Evolutionary conservation across 2,888 invertebrate genomes (phyloP).

Genomic region (Macrosiphum euphorbiae): DNA sequence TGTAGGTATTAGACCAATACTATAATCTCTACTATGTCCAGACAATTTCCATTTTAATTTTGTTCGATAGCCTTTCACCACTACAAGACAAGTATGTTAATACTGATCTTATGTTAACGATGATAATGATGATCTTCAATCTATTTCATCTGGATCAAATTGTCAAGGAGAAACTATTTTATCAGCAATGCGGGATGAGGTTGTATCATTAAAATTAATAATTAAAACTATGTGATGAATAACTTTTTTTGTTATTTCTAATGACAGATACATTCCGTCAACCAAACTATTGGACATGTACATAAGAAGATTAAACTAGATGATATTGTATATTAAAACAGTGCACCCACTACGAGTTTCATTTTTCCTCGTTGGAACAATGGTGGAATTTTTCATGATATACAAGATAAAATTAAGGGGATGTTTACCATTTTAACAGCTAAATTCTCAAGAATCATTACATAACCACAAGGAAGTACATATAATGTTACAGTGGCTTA

Average conservation of each 20-base stretch:
- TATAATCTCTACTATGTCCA: constrained; percentile 75
- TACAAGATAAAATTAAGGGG: constrained; percentile 77
- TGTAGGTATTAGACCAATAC: constrained; percentile 80
- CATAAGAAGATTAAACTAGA: constrained; percentile 81
- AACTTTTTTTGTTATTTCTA: constrained; percentile 65
- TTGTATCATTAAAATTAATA: constrained; percentile 92
- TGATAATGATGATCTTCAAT: constrained; percentile 93
- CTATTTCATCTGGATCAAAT: constrained; percentile 85
- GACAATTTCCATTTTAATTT: constrained; percentile 70
- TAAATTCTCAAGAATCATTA: not conserved
- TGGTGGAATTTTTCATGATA: constrained; percentile 90
- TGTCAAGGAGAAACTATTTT: constrained; percentile 87
- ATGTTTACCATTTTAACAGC: not conserved
- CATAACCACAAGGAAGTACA: not conserved
- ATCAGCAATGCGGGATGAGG: constrained; percentile 92
- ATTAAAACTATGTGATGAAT: constrained; percentile 80
- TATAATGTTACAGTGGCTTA: not conserved
- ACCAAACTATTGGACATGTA: constrained; percentile 89
- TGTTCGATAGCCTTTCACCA: constrained; percentile 80
- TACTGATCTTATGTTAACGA: constrained; percentile 76
- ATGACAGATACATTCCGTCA: constrained; percentile 91
- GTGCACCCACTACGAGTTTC: constrained; percentile 75
- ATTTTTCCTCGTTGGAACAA: constrained; percentile 92
- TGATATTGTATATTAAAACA: constrained; percentile 77
- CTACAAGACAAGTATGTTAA: constrained; percentile 98